Conservation (phyloP, 2,113 vertebrate species). For the Trochalopteron elliotii region DNA sequence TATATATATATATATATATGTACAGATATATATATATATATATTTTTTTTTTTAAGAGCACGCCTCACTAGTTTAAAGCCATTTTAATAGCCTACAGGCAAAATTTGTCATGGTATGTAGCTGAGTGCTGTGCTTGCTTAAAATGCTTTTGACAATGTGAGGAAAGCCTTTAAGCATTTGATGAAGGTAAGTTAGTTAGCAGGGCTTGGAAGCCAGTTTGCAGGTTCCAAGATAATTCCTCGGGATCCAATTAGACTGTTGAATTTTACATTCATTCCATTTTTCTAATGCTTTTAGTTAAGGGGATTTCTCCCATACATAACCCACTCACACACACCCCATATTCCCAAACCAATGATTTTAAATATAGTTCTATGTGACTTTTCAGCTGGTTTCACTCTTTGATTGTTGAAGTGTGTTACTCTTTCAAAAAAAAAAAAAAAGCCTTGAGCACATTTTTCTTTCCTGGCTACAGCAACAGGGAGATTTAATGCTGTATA, state of each 20-base stretch:
- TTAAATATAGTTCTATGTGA: constrained; percentile 35
- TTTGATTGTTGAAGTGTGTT: constrained; percentile 61
- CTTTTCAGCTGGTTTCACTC: not conserved
- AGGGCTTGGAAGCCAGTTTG: constrained; percentile 45
- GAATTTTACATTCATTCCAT: constrained; percentile 62
- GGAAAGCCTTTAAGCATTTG: constrained; percentile 70
- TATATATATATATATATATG: not conserved
- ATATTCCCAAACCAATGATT: not conserved
- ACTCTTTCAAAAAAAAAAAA: not conserved
- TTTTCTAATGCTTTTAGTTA: constrained; percentile 64
- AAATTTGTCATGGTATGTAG: constrained; percentile 42
- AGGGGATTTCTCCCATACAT: constrained; percentile 44
- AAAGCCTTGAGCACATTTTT: constrained; percentile 25
- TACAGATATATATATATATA: not conserved
- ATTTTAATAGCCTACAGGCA: constrained; percentile 46
- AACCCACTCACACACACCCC: fast-evolving
- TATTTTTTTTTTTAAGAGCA: not conserved
- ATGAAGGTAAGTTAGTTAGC: constrained; percentile 62
- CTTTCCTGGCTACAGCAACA: constrained; percentile 4
- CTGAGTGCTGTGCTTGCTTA: constrained; percentile 36
- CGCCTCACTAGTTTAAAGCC: constrained; percentile 25
- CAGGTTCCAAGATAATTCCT: constrained; percentile 65
- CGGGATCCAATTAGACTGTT: constrained; percentile 52
- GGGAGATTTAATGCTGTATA: not conserved
- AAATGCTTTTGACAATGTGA: constrained; percentile 63